Percentiles rank a stretch among this genome's conserved stretches.
Conservation (phyloP, 35 echinoderm and acorn worm genomes). For the Heliocidaris tuberculata region DNA sequence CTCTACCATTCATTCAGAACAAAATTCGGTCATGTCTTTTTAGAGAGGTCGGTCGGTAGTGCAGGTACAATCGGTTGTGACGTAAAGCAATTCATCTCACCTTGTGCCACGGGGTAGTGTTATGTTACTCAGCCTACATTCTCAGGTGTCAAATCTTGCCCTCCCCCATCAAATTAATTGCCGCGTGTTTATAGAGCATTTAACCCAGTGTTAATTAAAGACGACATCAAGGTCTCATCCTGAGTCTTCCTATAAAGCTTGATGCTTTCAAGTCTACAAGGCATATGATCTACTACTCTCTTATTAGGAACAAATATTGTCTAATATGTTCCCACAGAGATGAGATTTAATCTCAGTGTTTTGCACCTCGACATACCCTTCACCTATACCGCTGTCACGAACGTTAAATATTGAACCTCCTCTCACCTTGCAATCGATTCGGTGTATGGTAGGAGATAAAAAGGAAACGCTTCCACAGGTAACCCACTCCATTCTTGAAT, state of each 20-base stretch:
- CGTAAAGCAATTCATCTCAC: slow-evolving; percentile 8
- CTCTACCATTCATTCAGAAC: background rate
- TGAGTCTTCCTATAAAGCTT: background rate
- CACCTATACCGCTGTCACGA: slow-evolving; percentile 1
- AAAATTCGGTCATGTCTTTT: background rate
- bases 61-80: background rate
- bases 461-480: slow-evolving; percentile 3
- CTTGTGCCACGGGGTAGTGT: background rate
- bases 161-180: slow-evolving; percentile 36
- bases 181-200: slow-evolving; percentile 1
- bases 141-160: slow-evolving; percentile 29
- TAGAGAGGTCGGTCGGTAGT: background rate
- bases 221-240: background rate
- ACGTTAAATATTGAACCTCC: slow-evolving; percentile 36
- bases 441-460: background rate
- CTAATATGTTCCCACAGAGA: background rate
- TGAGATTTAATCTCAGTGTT: background rate
- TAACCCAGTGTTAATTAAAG: slow-evolving; percentile 29
- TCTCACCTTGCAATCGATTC: slow-evolving; percentile 37
- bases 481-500: background rate
- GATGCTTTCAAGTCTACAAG: background rate
- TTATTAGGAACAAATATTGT: slow-evolving; percentile 28
- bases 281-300: slow-evolving; percentile 9
- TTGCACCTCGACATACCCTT: background rate
- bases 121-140: slow-evolving; percentile 14